Conservation (phyloP, 1,140 invertebrate species). For the Yoshiicerus persimilis region DNA sequence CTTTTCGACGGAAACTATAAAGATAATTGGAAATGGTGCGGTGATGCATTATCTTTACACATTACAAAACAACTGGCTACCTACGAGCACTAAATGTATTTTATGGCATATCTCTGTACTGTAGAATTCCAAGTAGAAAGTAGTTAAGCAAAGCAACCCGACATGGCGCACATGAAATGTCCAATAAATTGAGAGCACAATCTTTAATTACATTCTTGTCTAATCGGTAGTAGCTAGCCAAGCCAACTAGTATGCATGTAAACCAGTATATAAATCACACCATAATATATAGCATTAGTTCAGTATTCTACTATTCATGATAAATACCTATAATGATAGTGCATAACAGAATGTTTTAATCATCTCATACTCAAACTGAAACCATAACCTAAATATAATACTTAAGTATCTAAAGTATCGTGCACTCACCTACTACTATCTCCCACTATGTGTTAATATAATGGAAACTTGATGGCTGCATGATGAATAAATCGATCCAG, state of each 20-base stretch:
- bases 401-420: too few relatives aligned
- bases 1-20: too few relatives aligned
- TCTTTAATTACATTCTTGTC: slow-evolving; percentile 14
- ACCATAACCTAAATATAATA: too few relatives aligned
- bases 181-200: neutral
- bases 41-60: too few relatives aligned
- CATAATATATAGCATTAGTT: neutral
- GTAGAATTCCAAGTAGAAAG: neutral
- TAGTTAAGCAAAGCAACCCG: neutral
- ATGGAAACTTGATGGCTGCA: neutral
- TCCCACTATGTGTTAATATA: too few relatives aligned
- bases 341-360: neutral
- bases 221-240: neutral
- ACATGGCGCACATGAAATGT: neutral
- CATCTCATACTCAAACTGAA: too few relatives aligned
- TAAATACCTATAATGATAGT: neutral
- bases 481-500: neutral
- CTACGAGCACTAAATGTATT: too few relatives aligned
- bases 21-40: too few relatives aligned
- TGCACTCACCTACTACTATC: neutral
- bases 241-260: neutral
- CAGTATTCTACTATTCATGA: neutral
- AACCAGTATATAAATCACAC: neutral
- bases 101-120: too few relatives aligned
- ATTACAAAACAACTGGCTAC: too few relatives aligned